Evolutionary conservation across 2,797 vertebrate species (phyloP), one percentile per base, ranked within the genome.

Genomic region (Malurus leucopterus): DNA sequence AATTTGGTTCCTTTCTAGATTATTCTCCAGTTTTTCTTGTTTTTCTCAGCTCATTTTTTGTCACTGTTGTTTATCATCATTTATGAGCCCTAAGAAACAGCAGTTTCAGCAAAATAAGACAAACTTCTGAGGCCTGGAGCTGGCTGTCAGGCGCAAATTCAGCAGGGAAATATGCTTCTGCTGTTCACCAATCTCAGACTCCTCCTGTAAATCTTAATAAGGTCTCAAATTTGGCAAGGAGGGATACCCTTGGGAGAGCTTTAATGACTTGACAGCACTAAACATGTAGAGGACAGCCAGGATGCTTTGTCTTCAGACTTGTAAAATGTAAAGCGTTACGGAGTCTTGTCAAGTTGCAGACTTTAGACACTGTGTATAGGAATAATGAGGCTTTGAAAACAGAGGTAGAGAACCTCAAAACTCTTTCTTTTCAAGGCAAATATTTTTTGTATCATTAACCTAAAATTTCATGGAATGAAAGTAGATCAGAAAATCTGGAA

Each of bases 181-280:
- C 74, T 70, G 59, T 76, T 93, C 74, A 90, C 87, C 79, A 89
- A 13, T 62, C 57, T 88, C 72, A 85, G 29, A 85, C 44, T 77
- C 49, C 34, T 86, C 74, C 57, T 85, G 70, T 73, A 95, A 91
- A 90, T 93, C 93, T 93, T 95, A 94, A 88, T 68, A 92, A 92
- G 49, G 40, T 59, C 80, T 91, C 67, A 75, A 29, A 87, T 77
- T 88, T 78, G 77, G 70, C 30, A 83, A 91, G 72, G 19, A 86
- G 26, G 19, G 30, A 75, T 86, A 81, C 83, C 46, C 46, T 70
- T 89, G 93, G 86, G 89, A 92, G 41, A 93, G n/a, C 21, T 90
- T 88, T 92, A 93, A 86, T 90, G 74, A 84, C 90, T 68, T 93
- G 77, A 89, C 83, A 84, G 47, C 80, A 79, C 47, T 86, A 91